Percentiles rank a stretch among this genome's conserved stretches.
These are phyloP conservation scores for Plodia interpunctella DNA, from an alignment of 1,140 invertebrate species.

Conservation along the genomic window DNA sequence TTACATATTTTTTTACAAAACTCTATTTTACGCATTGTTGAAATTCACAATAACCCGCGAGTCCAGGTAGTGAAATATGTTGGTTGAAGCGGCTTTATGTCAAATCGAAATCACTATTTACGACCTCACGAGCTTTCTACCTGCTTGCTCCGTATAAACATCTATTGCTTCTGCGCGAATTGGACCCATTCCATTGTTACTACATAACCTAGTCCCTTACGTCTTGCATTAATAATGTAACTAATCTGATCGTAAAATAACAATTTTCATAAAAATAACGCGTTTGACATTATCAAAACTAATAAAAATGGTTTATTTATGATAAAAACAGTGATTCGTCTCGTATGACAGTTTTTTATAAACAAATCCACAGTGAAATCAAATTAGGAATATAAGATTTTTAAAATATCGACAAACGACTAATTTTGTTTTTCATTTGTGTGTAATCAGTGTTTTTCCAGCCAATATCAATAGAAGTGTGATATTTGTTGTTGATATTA, in stretches of 20 bases:
- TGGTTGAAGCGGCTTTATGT: slow-evolving; percentile 32
- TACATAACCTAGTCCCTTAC: slow-evolving; percentile 48
- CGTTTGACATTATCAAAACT: neutral
- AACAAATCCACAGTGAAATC: neutral
- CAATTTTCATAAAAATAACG: neutral
- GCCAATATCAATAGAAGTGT: slow-evolving; percentile 16
- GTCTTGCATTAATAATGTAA: slow-evolving; percentile 25
- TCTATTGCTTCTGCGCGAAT: slow-evolving; percentile 53
- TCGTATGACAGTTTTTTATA: neutral
- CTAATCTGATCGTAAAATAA: slow-evolving; percentile 4
- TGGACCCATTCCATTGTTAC: slow-evolving; percentile 32
- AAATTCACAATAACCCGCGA: neutral
- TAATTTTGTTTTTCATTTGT: neutral
- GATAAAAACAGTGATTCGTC: neutral
- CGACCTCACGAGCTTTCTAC: slow-evolving; percentile 40
- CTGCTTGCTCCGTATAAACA: slow-evolving; percentile 34
- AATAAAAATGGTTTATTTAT: neutral
- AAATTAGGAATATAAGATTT: neutral
- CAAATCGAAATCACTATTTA: slow-evolving; percentile 21
- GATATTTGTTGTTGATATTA: slow-evolving; percentile 26
- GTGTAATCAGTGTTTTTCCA: neutral
- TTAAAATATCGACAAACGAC: neutral
- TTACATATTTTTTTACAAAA: neutral
- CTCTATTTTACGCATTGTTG: neutral
- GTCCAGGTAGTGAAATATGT: slow-evolving; percentile 14